Percentiles rank a stretch among this genome's conserved stretches.
These are phyloP conservation scores for Sminthopsis crassicaudata DNA, from an alignment of 2,113 vertebrate genomes.

Conservation along the genomic window DNA sequence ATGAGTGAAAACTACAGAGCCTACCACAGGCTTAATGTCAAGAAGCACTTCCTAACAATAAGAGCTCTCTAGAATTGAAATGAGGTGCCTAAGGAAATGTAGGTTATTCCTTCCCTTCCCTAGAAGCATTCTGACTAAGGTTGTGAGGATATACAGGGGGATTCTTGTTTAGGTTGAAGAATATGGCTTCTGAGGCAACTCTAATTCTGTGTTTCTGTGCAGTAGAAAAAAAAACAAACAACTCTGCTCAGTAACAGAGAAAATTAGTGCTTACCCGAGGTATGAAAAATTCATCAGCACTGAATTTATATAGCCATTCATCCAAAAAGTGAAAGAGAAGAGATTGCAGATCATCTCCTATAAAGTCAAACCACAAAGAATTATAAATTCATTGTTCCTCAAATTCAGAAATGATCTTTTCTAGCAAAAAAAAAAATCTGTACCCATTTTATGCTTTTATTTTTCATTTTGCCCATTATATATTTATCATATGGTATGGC, in stretches of 20 bases:
- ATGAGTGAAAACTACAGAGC: neutral
- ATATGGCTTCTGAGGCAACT: neutral
- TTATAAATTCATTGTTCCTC: neutral
- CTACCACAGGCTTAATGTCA: neutral
- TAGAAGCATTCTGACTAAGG: neutral
- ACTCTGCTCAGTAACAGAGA: conserved; percentile 41
- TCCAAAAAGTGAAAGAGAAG: conserved; percentile 96
- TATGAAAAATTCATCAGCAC: conserved; percentile 94
- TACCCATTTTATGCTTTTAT: neutral
- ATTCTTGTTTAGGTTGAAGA: neutral
- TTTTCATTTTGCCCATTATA: neutral
- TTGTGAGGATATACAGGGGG: neutral
- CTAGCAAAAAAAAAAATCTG: conserved; percentile 13
- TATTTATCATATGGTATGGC: neutral
- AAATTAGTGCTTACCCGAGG: conserved; percentile 89
- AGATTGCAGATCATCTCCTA: conserved; percentile 94
- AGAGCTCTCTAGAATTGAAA: neutral
- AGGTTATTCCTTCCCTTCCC: neutral
- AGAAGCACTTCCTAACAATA: neutral
- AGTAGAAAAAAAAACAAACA: conserved; percentile 30
- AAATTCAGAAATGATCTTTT: neutral
- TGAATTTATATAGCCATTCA: conserved; percentile 98
- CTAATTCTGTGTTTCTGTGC: neutral
- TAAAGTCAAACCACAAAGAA: conserved; percentile 48
- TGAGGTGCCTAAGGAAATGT: neutral